Conservation (phyloP, 2,797 vertebrate species). For the Odontamblyopus rebecca region DNA sequence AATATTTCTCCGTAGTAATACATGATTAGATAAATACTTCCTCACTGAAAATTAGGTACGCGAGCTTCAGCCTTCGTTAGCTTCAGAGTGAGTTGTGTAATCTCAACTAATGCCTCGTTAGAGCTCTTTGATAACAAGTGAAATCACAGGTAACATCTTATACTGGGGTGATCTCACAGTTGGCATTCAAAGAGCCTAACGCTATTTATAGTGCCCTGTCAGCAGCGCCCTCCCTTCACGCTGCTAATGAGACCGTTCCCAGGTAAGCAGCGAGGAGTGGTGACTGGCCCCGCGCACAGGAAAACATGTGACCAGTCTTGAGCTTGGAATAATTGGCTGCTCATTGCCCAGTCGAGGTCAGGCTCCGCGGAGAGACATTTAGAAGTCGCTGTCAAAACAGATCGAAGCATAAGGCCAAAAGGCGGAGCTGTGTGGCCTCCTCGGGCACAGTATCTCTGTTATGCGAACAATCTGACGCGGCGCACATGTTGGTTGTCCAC, state of each 20-base stretch:
- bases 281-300: conserved; percentile 29
- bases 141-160: conserved; percentile 23
- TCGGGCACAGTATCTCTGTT: conserved; percentile 63
- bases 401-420: conserved; percentile 55
- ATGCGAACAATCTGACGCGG: conserved; percentile 69
- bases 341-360: conserved; percentile 51
- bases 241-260: conserved; percentile 64
- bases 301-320: conserved; percentile 31
- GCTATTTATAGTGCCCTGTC: conserved; percentile 73
- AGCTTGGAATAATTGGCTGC: conserved; percentile 55
- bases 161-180: conserved; percentile 54
- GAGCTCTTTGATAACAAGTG: conserved; percentile 26
- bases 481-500: conserved; percentile 65
- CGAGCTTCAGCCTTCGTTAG: not conserved
- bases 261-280: conserved; percentile 61
- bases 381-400: conserved; percentile 64
- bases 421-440: conserved; percentile 51
- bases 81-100: conserved; percentile 8
- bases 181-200: conserved; percentile 44
- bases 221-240: conserved; percentile 43
- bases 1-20: too few relatives aligned
- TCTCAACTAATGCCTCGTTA: conserved; percentile 8
- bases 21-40: too few relatives aligned
- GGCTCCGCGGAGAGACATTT: conserved; percentile 51
- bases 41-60: too few relatives aligned